phyloP scores from a whole-genome alignment of 2,888 invertebrate species.

The Amiota minor region DNA sequence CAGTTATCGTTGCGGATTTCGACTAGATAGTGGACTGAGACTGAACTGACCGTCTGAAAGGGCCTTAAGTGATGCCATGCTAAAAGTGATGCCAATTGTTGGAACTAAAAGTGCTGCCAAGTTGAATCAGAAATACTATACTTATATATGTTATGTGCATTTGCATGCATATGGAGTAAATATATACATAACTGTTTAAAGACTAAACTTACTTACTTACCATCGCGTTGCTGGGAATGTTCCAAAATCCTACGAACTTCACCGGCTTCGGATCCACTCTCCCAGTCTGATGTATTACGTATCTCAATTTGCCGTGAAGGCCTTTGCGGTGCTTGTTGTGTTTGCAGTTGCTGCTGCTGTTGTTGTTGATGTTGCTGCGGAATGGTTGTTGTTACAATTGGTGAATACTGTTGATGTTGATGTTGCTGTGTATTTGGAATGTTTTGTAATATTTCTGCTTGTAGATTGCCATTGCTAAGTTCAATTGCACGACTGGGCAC shows the following conservation, averaged over 20 bases:
- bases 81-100: too few relatives aligned
- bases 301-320: conserved; percentile 35
- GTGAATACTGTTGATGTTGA: conserved; percentile 39
- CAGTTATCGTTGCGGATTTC: too few relatives aligned
- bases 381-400: conserved; percentile 36
- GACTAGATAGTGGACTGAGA: too few relatives aligned
- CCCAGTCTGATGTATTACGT: conserved; percentile 76
- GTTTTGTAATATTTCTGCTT: neutral
- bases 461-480: conserved; percentile 37
- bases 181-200: neutral
- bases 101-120: too few relatives aligned
- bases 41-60: too few relatives aligned
- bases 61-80: too few relatives aligned
- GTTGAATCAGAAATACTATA: neutral
- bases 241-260: conserved; percentile 79
- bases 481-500: conserved; percentile 31
- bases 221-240: conserved; percentile 41
- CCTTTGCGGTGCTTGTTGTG: conserved; percentile 36
- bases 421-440: conserved; percentile 34
- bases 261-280: conserved; percentile 83
- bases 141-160: neutral
- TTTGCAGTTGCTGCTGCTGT: conserved; percentile 10
- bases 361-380: conserved; percentile 36
- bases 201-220: conserved; percentile 35
- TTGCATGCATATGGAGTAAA: conserved; percentile 9